Conservation (phyloP, 2,888 invertebrate genomes). For the Campaea margaritaria region DNA sequence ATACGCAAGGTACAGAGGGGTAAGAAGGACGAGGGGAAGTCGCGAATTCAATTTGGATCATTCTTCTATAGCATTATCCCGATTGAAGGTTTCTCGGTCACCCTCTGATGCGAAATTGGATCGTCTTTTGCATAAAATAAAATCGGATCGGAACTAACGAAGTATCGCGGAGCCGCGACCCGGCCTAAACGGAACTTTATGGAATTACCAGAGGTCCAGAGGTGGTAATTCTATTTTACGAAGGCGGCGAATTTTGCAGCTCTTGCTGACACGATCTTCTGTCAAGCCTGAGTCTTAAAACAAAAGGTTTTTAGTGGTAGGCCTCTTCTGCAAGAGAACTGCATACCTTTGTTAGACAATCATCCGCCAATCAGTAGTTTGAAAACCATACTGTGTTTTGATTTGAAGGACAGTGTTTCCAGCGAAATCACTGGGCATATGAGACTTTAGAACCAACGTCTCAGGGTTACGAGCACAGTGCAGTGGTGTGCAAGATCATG, state of each 20-base stretch:
- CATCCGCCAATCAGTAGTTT: too few species aligned
- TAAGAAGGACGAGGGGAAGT: slow-evolving; percentile 35
- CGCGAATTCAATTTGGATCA: slow-evolving; percentile 81
- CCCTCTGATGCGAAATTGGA: slow-evolving; percentile 70
- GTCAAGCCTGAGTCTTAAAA: too few species aligned
- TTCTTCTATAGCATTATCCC: slow-evolving; percentile 80
- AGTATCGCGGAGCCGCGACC: slow-evolving; percentile 54
- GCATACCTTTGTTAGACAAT: too few species aligned
- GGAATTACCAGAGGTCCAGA: slow-evolving; percentile 29
- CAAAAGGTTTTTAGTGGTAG: too few species aligned
- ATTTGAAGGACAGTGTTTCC: too few species aligned
- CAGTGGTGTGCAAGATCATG: too few species aligned
- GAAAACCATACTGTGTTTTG: too few species aligned
- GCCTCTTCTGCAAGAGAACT: too few species aligned
- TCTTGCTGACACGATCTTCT: neutral
- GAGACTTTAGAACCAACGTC: too few species aligned
- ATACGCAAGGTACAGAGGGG: neutral
- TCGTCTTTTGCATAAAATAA: slow-evolving; percentile 83
- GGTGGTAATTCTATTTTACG: slow-evolving; percentile 23
- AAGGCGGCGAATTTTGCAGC: slow-evolving; percentile 1
- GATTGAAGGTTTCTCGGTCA: slow-evolving; percentile 68
- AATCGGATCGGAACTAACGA: slow-evolving; percentile 79
- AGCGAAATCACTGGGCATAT: too few species aligned
- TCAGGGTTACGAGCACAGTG: too few species aligned
- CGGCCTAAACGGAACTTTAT: slow-evolving; percentile 24